A percentile compares a stretch with the other conserved stretches of the same genome.
phyloP scores from a whole-genome alignment of 2,797 vertebrate genomes.

The Macropodus opercularis region DNA sequence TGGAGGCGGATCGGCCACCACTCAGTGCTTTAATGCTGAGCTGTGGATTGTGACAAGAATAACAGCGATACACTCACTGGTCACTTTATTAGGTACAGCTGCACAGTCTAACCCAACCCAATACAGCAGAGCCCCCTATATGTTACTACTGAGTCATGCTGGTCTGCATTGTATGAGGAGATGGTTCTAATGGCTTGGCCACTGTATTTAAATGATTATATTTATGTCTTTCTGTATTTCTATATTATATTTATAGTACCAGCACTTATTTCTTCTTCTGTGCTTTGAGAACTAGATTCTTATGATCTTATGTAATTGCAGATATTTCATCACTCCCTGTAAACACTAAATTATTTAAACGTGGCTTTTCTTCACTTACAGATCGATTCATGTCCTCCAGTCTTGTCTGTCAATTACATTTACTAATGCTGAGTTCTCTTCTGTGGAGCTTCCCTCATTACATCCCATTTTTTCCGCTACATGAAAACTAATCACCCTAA shows the following conservation, averaged over 20 bases:
- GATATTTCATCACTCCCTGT: constrained; percentile 34
- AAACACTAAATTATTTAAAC: constrained; percentile 59
- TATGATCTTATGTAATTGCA: constrained; percentile 30
- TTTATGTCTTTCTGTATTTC: not conserved
- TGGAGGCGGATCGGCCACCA: constrained; percentile 11
- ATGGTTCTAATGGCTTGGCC: no score
- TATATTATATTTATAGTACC: not conserved
- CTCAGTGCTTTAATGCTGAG: constrained; percentile 7
- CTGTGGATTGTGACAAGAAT: not conserved
- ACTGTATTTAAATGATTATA: no score
- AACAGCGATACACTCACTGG: no score
- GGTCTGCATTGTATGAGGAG: no score
- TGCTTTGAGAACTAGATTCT: not conserved
- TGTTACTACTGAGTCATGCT: no score
- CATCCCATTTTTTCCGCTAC: constrained; percentile 23
- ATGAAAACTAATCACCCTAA: constrained; percentile 46
- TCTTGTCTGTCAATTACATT: constrained; percentile 25
- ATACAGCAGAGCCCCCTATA: no score
- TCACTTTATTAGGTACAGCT: no score
- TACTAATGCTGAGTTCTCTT: constrained; percentile 16
- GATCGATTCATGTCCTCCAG: constrained; percentile 33
- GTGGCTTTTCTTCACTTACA: constrained; percentile 22
- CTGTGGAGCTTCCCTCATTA: constrained; percentile 38
- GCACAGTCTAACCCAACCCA: no score
- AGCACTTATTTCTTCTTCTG: no score